Evolutionary conservation across 2,113 vertebrate genomes (phyloP), one percentile per base, ranked within the genome.

Genomic region (Hiodon alosoides): DNA sequence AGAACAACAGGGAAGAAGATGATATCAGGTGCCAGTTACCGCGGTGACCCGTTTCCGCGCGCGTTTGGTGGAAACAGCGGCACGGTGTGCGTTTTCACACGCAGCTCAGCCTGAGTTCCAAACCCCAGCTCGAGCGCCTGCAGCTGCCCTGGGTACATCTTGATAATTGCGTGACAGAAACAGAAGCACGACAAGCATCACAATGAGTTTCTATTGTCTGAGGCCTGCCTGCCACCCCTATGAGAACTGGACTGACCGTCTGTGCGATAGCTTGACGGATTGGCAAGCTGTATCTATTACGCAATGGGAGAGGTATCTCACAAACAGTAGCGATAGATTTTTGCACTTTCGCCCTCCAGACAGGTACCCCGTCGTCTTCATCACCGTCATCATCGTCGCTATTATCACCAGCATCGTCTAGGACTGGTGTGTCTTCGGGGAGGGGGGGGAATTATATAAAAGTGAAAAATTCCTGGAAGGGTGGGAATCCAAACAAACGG

Each of bases 51-150:
- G 47, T 50, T n/a, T 48, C 46, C 65, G 60, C 73, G 51, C 53
- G 59, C 80, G 74, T 48, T 76, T 77, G 79, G 75, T 79, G 69
- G 60, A 74, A 78, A 81, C 77, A 67, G 69, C 64, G 10, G 76
- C 62, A 73, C 78, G 79, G 64, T 79, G 72, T 82, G 61, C 69
- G 69, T 68, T 65, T 61, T 75, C 76, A 79, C 81, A 82, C 76
- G 13, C 1, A 57, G 61, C 1, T 82, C 81, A 85, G n/a, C n/a
- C n/a, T n/a, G n/a, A n/a, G n/a, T n/a, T n/a, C n/a, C n/a, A n/a
- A n/a, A n/a, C n/a, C n/a, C n/a, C 1, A 57, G 61, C 1, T 82
- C 81, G 84, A 54, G 83, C 80, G 77, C 70, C 52, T 17, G 60
- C 17, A 10, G 52, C 61, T 65, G 8, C 50, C n/a, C 9, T 52